Evolutionary conservation across 2,888 invertebrate genomes (phyloP), one percentile per base, ranked within the genome.

Genomic region (Neria commutata): DNA sequence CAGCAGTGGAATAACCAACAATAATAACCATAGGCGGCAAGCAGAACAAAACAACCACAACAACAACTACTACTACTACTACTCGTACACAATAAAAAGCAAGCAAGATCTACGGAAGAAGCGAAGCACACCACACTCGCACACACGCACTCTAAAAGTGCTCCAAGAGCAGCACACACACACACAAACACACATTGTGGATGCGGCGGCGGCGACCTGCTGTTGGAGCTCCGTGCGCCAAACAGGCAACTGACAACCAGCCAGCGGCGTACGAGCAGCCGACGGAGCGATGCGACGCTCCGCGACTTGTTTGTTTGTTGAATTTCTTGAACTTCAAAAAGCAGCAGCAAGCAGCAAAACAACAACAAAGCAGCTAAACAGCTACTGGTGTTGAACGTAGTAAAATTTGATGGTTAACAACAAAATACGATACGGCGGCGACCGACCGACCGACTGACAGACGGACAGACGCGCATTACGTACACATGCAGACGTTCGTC

Each of bases 291-390:
- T 19, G 42, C 29, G 11, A 29, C 11, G 29, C 29, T 29, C 6
- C 11, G 29, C 29, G 29, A 29, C 29, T 8, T 5, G 14, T 21
- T 42, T 21, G 42, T 42, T 42, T 42, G 19, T 42, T 42, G 42
- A 42, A 42, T 42, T 42, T 42, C 42, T 42, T 42, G 42, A 42
- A 42, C 42, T 42, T 42, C 42, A 42, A 42, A 42, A 42, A 42
- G 21, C 6, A 5, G 19, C 17, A 42, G n/a, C n/a, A n/a, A n/a
- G n/a, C n/a, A n/a, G 65, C 62, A 46, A 60, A 71, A 67, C 71
- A 68, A 62, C 69, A 70, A 72, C 66, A 72, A 75, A 75, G 75
- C 74, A 64, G 70, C 75, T 75, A 71, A 74, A 70, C 71, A 74
- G 71, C 71, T 71, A 71, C 71, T 75, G 71, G 71, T 71, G 75